Evolutionary conservation across 64 coral and sea anemone genomes (phyloP).

Genomic region (Porites australiensis): DNA sequence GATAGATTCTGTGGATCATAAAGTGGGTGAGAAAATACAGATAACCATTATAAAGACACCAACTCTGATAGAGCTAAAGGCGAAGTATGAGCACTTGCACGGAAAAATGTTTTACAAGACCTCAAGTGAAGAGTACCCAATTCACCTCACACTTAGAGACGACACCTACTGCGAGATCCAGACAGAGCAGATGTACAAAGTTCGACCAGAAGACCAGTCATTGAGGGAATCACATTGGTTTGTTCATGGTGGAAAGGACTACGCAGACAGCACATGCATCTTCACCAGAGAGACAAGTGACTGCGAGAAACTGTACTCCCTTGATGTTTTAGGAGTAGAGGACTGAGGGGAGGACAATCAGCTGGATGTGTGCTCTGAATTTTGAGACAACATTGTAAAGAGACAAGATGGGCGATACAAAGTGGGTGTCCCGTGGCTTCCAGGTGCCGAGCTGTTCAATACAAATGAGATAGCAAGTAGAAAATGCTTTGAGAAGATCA

Average conservation of each 20-base stretch:
- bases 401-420: conserved; percentile 14
- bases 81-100: neutral
- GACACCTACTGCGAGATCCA: conserved; percentile 43
- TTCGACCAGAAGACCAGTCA: neutral
- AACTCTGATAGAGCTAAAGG: neutral
- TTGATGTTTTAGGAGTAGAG: conserved; percentile 47
- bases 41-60: conserved; percentile 18
- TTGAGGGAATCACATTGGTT: conserved; percentile 20
- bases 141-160: conserved; percentile 37
- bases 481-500: neutral
- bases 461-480: conserved; percentile 24
- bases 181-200: conserved; percentile 59
- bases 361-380: conserved; percentile 5
- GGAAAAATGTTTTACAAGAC: neutral
- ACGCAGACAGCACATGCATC: neutral
- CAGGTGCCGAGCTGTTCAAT: neutral
- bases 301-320: conserved; percentile 22
- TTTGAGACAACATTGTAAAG: neutral
- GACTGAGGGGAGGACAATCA: conserved; percentile 16
- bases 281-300: conserved; percentile 19
- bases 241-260: conserved; percentile 38
- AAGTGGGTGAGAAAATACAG: conserved; percentile 31
- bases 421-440: conserved; percentile 21
- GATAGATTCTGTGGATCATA: neutral
- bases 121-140: conserved; percentile 38